Conservation (phyloP, 2,797 vertebrate species). For the Microcaecilia unicolor region DNA sequence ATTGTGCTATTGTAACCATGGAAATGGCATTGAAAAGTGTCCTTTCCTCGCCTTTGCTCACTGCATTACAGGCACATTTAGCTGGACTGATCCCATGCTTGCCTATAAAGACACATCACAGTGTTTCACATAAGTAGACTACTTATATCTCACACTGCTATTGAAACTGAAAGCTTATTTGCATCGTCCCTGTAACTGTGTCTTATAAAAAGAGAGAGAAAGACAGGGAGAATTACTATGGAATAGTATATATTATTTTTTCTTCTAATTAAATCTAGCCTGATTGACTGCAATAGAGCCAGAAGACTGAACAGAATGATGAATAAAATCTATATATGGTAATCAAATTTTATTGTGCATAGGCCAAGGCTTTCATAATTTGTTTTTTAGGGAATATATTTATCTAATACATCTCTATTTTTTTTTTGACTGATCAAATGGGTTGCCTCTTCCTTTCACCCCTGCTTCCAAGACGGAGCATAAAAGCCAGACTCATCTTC, state of each 20-base stretch:
- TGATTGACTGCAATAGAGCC: neutral
- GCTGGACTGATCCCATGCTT: too few species aligned
- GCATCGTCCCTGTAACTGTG: conserved; percentile 2
- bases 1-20: too few species aligned
- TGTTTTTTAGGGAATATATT: neutral
- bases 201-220: neutral
- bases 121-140: too few species aligned
- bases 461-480: conserved; percentile 3
- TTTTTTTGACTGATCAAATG: neutral
- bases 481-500: conserved; percentile 10
- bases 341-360: neutral
- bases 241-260: neutral
- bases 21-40: too few species aligned
- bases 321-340: neutral
- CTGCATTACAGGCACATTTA: too few species aligned
- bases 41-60: too few species aligned
- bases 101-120: too few species aligned
- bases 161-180: too few species aligned
- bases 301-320: neutral
- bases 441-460: neutral
- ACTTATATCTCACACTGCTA: too few species aligned
- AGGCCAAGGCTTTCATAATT: neutral
- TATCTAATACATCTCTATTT: neutral
- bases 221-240: too few species aligned
- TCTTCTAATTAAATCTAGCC: neutral